Evolutionary conservation across 2,113 vertebrate species (phyloP).

Genomic region (Bufo gargarizans): DNA sequence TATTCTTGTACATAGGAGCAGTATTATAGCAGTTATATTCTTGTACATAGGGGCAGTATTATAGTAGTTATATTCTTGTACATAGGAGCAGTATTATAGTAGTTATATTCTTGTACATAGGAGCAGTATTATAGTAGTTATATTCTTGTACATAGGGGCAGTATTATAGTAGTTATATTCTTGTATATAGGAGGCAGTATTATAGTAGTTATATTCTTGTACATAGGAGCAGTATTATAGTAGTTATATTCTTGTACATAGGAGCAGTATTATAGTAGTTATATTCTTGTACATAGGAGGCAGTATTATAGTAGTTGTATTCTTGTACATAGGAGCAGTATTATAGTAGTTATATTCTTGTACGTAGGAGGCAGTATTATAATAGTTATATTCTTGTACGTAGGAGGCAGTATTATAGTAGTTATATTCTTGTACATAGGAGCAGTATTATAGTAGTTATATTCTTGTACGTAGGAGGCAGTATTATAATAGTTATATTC

Average conservation of each 20-base stretch:
- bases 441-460: no score
- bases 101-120: conserved; percentile 4
- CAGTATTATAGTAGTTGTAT: neutral
- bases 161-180: neutral
- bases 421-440: no score
- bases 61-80: conserved; percentile 4
- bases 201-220: neutral
- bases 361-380: no score
- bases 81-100: neutral
- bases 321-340: neutral
- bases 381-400: no score
- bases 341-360: no score
- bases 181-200: no score
- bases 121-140: conserved; percentile 1
- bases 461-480: no score
- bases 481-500: no score
- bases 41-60: neutral
- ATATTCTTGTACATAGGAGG: neutral
- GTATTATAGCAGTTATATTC: neutral
- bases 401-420: no score
- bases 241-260: neutral
- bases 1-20: neutral
- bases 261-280: neutral
- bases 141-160: neutral
- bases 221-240: neutral